phyloP scores from a whole-genome alignment of 2,797 vertebrate genomes.

The Arnoldichthys spilopterus region DNA sequence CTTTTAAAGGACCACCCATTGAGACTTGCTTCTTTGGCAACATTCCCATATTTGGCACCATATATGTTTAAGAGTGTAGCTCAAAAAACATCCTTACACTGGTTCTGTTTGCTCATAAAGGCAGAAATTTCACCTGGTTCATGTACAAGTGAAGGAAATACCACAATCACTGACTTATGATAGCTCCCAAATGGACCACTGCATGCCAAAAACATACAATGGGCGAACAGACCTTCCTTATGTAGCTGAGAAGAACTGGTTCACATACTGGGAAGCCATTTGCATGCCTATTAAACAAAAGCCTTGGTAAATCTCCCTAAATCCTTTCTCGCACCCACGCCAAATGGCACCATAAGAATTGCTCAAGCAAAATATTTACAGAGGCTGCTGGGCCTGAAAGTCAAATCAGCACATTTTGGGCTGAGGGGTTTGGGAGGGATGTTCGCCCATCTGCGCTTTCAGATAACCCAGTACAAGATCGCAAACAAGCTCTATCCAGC shows the following conservation, averaged over 20 bases:
- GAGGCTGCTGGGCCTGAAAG: conserved; percentile 63
- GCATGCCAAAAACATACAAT: conserved; percentile 12
- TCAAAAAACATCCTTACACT: neutral
- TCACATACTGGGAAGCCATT: conserved; percentile 73
- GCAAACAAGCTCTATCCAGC: conserved; percentile 20
- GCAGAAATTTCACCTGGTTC: conserved; percentile 15
- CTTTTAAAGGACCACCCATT: neutral
- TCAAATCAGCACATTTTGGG: conserved; percentile 68
- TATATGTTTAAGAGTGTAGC: neutral
- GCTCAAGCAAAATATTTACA: conserved; percentile 66
- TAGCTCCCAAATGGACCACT: conserved; percentile 22
- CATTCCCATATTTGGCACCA: neutral
- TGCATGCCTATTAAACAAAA: conserved; percentile 74
- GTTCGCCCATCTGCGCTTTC: conserved; percentile 64
- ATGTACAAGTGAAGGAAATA: conserved; percentile 14
- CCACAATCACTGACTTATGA: neutral
- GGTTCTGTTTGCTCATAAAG: neutral
- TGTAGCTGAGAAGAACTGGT: conserved; percentile 58
- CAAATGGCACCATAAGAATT: conserved; percentile 52
- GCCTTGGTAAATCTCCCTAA: conserved; percentile 77
- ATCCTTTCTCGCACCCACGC: conserved; percentile 76
- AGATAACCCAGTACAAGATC: conserved; percentile 63
- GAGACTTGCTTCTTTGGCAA: neutral
- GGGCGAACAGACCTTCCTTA: conserved; percentile 40
- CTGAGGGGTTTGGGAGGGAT: conserved; percentile 54